Evolutionary conservation across 2,113 vertebrate genomes (phyloP).

Genomic region (Hippocampus mohnikei): DNA sequence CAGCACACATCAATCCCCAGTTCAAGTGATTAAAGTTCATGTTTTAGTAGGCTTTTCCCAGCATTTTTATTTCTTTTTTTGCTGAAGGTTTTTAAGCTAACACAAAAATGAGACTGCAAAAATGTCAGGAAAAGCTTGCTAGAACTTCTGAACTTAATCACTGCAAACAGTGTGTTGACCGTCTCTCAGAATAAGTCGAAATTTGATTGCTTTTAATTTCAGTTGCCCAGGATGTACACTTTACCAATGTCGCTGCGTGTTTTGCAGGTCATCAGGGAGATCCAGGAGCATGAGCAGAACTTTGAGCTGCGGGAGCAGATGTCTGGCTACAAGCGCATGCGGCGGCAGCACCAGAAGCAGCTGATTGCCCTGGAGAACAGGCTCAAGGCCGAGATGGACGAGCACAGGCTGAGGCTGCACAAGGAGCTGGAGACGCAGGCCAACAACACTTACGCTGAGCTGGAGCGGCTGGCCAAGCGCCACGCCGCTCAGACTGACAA

Average conservation of each 20-base stretch:
- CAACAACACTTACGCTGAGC: conserved; percentile 98
- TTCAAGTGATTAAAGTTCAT: too few species aligned
- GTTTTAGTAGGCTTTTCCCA: neutral
- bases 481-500: conserved; percentile 93
- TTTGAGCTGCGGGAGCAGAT: conserved; percentile 99
- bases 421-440: conserved; percentile 98
- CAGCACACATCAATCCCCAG: too few species aligned
- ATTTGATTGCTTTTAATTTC: too few species aligned
- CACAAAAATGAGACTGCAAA: too few species aligned
- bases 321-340: conserved; percentile 99
- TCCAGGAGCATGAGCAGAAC: conserved; percentile 99
- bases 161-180: too few species aligned
- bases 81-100: too few species aligned
- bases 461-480: conserved; percentile 99
- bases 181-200: too few species aligned
- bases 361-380: conserved; percentile 99
- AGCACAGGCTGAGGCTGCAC: conserved; percentile 98
- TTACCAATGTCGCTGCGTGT: neutral
- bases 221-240: too few species aligned
- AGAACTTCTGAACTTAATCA: too few species aligned
- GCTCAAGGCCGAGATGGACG: conserved; percentile 99
- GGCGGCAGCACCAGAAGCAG: conserved; percentile 99
- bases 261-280: conserved; percentile 93
- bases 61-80: too few species aligned
- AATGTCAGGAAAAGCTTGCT: too few species aligned